A percentile compares a stretch with the other conserved stretches of the same genome.
Conservation (phyloP, 2,797 vertebrate species). For the Spheniscus humboldti region DNA sequence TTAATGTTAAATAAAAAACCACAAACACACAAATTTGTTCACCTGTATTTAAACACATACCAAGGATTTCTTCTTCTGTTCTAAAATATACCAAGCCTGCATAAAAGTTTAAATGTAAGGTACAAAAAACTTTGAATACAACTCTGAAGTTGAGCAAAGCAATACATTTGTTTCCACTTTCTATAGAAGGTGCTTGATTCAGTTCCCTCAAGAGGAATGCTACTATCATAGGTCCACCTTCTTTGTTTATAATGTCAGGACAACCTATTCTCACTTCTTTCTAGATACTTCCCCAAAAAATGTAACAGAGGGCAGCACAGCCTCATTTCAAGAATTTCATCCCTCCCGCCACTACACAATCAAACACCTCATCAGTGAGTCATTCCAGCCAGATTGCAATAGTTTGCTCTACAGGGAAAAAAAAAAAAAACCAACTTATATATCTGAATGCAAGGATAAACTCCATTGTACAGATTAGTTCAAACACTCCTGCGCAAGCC, state of each 20-base stretch:
- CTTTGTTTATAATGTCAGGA: not conserved
- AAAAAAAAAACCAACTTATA: not conserved
- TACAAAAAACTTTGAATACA: not conserved
- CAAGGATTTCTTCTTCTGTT: not conserved
- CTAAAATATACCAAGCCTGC: not conserved
- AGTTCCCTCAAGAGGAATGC: not conserved
- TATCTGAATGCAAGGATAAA: not conserved
- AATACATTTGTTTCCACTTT: not conserved
- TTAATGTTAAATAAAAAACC: not conserved
- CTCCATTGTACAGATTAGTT: not conserved
- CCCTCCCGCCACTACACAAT: not conserved
- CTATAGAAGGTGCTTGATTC: not conserved
- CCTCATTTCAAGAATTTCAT: not conserved
- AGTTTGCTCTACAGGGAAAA: not conserved
- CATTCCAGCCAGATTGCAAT: not conserved
- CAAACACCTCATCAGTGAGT: not conserved
- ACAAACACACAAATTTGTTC: not conserved
- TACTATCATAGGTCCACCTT: not conserved
- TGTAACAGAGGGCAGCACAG: not conserved
- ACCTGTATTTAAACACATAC: not conserved
- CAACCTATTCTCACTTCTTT: not conserved
- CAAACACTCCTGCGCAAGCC: not conserved
- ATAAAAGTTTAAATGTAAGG: not conserved
- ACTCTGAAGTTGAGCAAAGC: not conserved
- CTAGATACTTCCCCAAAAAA: not conserved